Evolutionary conservation across 2,888 invertebrate species (phyloP).

Genomic region (Disparrhopalites patrizii): DNA sequence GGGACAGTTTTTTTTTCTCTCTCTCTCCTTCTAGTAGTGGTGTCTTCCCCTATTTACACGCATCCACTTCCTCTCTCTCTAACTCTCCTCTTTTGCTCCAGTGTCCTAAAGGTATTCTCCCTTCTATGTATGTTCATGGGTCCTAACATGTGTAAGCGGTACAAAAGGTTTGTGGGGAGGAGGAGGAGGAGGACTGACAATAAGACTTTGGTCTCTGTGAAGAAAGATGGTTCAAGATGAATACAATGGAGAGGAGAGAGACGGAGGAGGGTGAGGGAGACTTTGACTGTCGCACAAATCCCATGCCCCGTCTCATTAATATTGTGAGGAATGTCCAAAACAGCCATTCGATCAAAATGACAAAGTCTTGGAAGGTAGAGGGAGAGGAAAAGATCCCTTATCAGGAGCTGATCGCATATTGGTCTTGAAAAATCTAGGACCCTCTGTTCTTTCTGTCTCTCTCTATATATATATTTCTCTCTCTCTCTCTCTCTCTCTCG

Average conservation of each 20-base stretch:
- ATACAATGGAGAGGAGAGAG: constrained; percentile 30
- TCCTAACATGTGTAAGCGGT: not conserved
- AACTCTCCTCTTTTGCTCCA: no score
- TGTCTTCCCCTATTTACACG: no score
- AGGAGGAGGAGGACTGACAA: no score
- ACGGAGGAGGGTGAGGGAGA: no score
- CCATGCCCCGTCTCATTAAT: constrained; percentile 40
- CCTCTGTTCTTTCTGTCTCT: no score
- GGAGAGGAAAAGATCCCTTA: constrained; percentile 33
- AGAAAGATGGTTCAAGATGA: constrained; percentile 30
- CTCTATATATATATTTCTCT: no score
- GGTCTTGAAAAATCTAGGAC: constrained; percentile 19
- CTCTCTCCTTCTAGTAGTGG: no score
- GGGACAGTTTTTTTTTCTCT: no score
- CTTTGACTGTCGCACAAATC: constrained; percentile 29
- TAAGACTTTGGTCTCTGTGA: constrained; percentile 19
- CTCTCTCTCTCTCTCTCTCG: no score
- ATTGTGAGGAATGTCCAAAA: constrained; percentile 42
- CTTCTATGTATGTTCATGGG: not conserved
- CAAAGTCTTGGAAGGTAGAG: constrained; percentile 32
- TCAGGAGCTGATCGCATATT: constrained; percentile 29
- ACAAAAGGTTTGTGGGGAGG: no score
- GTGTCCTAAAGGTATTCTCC: not conserved
- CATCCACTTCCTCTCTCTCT: no score
- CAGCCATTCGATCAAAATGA: constrained; percentile 41